Evolutionary conservation across 92 coral and sea anemone species (phyloP), one percentile per base, ranked within the genome.

Genomic region (Plumapathes pennacea): DNA sequence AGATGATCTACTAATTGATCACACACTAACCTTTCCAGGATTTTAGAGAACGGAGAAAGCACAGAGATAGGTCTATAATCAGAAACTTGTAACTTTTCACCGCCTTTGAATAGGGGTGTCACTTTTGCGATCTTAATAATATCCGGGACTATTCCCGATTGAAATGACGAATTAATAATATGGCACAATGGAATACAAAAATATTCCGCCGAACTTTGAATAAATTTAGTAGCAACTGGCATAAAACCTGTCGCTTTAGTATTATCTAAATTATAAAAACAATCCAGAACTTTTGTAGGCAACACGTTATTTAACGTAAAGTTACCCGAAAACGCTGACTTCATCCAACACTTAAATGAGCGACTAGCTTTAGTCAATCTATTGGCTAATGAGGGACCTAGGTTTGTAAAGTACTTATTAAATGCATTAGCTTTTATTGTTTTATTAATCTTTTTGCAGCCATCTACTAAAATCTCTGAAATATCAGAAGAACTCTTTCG

Each of bases 1-100:
- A 69, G 17, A 27, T 44, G 57, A 15, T 3, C 4, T 4, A 26
- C 2, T 1, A 69, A 52, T 47, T 82, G 84, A 31, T 67, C 54
- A 28, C 57, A 62, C 14, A 83, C 34, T n/a, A 76, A 12, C 27
- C 78, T 69, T 51, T 76, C 89, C 13, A 83, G 25, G 6, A 44
- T 60, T 43, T 57, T 71, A 45, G 37, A 37, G 10, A 83, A 50
- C 10, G 81, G 58, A 24, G 72, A 69, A 9, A 69, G 45, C 8
- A 45, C 29, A 29, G 84, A 47, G 38, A 83, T 83, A 41, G 86
- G 80, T 69, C 82, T 53, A 53, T 78, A 84, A 42, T 72, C 67
- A 13, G 60, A 50, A 46, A 74, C 74, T 14, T 77, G 74, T 14
- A 73, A 77, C 43, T 38, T 32, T 32, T 55, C 44, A 22, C 74